Percentiles rank a stretch among this genome's conserved stretches.
Evolutionary conservation across 2,888 invertebrate genomes (phyloP).

Genomic region (Marronus borbonicus): DNA sequence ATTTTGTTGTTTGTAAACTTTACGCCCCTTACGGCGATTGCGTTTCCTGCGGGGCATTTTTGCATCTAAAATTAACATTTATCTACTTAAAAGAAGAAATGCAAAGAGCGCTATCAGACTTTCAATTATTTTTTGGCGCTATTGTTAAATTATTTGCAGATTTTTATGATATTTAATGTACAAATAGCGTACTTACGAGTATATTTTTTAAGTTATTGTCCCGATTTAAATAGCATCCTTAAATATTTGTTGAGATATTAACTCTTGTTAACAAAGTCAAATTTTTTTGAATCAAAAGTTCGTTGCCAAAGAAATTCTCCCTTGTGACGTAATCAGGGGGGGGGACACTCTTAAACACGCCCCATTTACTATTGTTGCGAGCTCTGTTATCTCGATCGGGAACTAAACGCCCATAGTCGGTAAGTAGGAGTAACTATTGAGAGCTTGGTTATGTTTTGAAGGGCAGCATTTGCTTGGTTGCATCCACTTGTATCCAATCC

Average conservation of each 20-base stretch:
- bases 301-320: slow-evolving; percentile 38
- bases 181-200: neutral
- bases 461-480: no score
- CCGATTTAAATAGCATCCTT: slow-evolving; percentile 1
- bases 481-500: no score
- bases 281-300: slow-evolving; percentile 33
- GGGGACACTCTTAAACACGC: no score
- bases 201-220: neutral
- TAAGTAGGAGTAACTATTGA: no score
- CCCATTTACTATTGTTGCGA: no score
- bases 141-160: neutral
- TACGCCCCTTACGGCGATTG: slow-evolving; percentile 30
- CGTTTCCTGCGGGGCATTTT: slow-evolving; percentile 41
- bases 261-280: slow-evolving; percentile 19
- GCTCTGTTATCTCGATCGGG: no score
- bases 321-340: neutral
- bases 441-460: no score
- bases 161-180: neutral
- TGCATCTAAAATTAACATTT: slow-evolving; percentile 17
- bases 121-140: neutral
- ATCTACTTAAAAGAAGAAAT: neutral
- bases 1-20: slow-evolving; percentile 32
- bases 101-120: neutral
- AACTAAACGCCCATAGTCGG: no score
- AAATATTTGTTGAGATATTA: neutral